These are phyloP conservation scores for Darevskia mixta DNA, from an alignment of 2,797 vertebrate species.

Conservation along the genomic window DNA sequence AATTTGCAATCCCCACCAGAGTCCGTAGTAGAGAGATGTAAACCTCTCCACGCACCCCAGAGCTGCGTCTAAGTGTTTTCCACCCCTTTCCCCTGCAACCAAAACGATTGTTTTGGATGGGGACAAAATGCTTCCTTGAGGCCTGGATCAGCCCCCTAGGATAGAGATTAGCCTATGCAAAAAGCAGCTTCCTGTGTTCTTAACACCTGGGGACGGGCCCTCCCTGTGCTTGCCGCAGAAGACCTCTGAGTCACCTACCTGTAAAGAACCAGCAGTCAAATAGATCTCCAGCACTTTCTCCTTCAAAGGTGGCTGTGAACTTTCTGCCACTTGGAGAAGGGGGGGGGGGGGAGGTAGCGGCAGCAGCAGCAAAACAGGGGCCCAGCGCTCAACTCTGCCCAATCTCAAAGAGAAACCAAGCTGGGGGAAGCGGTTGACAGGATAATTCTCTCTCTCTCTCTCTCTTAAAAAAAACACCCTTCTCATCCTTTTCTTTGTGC, in stretches of 20 bases:
- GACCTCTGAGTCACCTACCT: neutral
- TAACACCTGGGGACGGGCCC: neutral
- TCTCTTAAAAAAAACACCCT: neutral
- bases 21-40: no score
- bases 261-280: neutral
- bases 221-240: neutral
- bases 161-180: no score
- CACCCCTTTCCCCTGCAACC: no score
- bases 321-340: neutral
- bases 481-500: constrained; percentile 50
- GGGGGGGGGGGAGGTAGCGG: neutral
- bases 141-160: no score
- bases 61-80: no score
- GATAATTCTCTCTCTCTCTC: neutral
- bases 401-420: neutral
- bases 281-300: neutral
- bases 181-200: neutral
- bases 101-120: no score
- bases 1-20: no score
- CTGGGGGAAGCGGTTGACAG: neutral
- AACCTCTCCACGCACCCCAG: no score
- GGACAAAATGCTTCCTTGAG: no score
- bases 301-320: neutral
- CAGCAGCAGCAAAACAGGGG: no score
- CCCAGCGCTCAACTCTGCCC: neutral